phyloP scores from a whole-genome alignment of 1,140 invertebrate species.

The Drosophila takahashii region DNA sequence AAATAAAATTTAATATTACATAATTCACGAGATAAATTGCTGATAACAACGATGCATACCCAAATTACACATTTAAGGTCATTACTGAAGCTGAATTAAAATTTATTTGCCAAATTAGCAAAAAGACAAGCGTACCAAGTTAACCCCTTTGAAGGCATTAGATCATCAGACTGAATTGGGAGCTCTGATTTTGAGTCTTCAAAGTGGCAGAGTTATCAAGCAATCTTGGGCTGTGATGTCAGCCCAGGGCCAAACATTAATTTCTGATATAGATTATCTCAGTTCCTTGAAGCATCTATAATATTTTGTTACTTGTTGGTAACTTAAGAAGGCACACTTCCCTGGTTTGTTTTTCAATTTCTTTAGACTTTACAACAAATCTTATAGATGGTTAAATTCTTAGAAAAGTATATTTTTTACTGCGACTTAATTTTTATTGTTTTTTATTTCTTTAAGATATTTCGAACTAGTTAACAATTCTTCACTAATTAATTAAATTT shows the following conservation, averaged over 20 bases:
- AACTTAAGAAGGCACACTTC: neutral
- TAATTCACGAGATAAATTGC: constrained; percentile 39
- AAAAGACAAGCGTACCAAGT: constrained; percentile 2
- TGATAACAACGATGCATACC: constrained; percentile 31
- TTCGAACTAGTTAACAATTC: no score
- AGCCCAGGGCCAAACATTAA: constrained; percentile 11
- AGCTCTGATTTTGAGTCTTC: neutral
- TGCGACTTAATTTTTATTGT: no score
- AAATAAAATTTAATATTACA: constrained; percentile 46
- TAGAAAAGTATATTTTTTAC: no score
- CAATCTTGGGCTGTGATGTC: constrained; percentile 27
- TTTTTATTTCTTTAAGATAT: no score
- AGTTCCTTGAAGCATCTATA: constrained; percentile 5
- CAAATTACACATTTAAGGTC: constrained; percentile 40
- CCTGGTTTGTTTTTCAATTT: neutral
- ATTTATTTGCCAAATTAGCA: constrained; percentile 38
- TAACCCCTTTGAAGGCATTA: constrained; percentile 16
- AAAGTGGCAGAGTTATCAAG: constrained; percentile 6
- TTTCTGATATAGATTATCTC: constrained; percentile 5
- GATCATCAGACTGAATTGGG: constrained; percentile 20
- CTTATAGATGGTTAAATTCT: neutral
- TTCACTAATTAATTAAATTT: no score
- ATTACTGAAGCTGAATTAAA: constrained; percentile 23
- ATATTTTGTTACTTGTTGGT: neutral
- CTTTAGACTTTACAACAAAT: neutral